Conservation (phyloP, 23 tunicate genomes). For the Clavelina lepadiformis region DNA sequence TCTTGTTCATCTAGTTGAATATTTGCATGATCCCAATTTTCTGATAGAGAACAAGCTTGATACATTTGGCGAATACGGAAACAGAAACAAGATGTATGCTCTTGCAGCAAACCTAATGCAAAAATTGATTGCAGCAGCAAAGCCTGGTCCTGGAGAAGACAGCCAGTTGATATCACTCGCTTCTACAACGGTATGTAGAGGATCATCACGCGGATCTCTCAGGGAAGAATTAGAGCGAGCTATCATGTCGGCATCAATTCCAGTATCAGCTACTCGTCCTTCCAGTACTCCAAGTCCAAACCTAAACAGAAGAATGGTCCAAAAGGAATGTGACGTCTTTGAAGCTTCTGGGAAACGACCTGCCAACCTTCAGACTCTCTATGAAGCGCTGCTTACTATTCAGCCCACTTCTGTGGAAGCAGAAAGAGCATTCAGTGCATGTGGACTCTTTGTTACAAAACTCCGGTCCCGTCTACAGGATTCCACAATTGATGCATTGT, state of each 20-base stretch:
- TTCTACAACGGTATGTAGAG: slow-evolving; percentile 6
- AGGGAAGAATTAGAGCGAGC: slow-evolving; percentile 27
- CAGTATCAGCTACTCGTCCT: slow-evolving; percentile 12
- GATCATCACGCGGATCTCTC: slow-evolving; percentile 11
- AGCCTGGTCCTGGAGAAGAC: slow-evolving; percentile 16
- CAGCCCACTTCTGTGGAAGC: slow-evolving; percentile 34
- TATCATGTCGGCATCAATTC: slow-evolving; percentile 23
- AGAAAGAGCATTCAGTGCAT: slow-evolving; percentile 49
- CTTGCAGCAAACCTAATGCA: no score
- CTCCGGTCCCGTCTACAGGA: slow-evolving; percentile 25
- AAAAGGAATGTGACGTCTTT: slow-evolving; percentile 39
- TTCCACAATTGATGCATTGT: slow-evolving; percentile 22
- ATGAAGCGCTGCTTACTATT: slow-evolving; percentile 41
- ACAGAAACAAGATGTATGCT: slow-evolving; percentile 15
- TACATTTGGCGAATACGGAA: slow-evolving; percentile 15
- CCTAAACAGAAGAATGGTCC: slow-evolving; percentile 30
- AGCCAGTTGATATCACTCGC: not conserved
- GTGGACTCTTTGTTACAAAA: slow-evolving; percentile 39
- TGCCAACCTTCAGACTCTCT: slow-evolving; percentile 40
- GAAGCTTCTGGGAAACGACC: slow-evolving; percentile 33
- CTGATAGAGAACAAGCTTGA: slow-evolving; percentile 20
- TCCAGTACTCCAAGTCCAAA: slow-evolving; percentile 12
- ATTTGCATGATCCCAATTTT: slow-evolving; percentile 20
- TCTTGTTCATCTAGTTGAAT: slow-evolving; percentile 16
- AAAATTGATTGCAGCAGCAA: slow-evolving; percentile 5